Evolutionary conservation across 1,140 invertebrate genomes (phyloP), one percentile per base, ranked within the genome.

Genomic region (Hylaeus volcanicus): DNA sequence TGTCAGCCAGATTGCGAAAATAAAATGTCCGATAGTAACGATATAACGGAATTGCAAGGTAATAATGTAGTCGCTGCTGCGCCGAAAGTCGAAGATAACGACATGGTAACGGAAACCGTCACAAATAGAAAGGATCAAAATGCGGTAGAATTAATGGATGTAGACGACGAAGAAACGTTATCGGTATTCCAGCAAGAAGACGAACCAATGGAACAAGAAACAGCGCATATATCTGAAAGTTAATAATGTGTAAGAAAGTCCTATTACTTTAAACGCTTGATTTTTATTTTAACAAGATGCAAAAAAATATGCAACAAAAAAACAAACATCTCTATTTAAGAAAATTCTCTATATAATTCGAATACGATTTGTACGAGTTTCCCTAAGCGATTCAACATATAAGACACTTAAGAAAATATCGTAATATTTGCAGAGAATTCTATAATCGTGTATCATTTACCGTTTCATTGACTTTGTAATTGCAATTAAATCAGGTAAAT

Each of bases 151-250:
- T 89, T 89, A 45, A 93, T 93, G 92, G 93, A 93, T n/a, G 86
- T 93, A 0, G 92, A 93, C 53, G 89, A 79, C 48, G 92, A 92
- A 39, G 90, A 88, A 68, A 70, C 88, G 11, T 68, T 86, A 48
- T 73, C 85, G 14, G 82, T 73, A 12, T 86, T 89, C 72, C 88
- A 90, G 39, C 88, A 89, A 12, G 90, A 88, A 37, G 92, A 89
- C 39, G 92, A 93, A 77, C 89, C 91, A 37, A 93, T 93, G 92
- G 92, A 93, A 45, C 88, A 93, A 69, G 93, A 93, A 85, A 73
- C 84, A 48, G 86, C 83, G 26, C 91, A 92, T 71, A 85, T 83
- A 53, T 75, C 88, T 60, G 89, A 87, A 65, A 93, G 92, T 93
- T 93, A 93, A 93, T 93, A 85, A 68, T 1, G 6, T 77, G 72